These are phyloP conservation scores for Gallinago paraguaiae DNA, from an alignment of 2,113 vertebrate genomes.

Conservation along the genomic window DNA sequence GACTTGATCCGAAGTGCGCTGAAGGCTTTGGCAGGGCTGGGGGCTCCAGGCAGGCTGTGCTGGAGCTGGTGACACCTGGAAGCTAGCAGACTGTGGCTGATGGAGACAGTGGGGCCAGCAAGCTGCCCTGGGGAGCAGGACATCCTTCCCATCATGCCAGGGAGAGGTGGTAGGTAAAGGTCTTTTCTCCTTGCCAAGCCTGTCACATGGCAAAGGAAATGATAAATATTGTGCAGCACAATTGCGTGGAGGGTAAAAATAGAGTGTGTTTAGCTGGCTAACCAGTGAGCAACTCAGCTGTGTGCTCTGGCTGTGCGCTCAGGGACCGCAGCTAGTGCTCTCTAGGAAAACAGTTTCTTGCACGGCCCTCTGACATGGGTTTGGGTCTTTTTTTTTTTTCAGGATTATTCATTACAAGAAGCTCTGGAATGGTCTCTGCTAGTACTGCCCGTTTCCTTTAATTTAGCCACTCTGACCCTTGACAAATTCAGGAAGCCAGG, in stretches of 20 bases:
- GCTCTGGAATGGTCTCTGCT: background rate
- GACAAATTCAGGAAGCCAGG: background rate
- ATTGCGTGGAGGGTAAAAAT: background rate
- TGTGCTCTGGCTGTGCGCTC: background rate
- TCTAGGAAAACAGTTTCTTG: background rate
- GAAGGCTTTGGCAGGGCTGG: background rate
- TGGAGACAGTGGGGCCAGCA: accelerated
- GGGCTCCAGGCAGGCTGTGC: background rate
- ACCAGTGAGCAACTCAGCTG: background rate
- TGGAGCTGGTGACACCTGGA: background rate
- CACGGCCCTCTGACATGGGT: background rate
- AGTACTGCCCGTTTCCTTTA: background rate
- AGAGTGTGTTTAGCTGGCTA: background rate
- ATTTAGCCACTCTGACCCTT: background rate
- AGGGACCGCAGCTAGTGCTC: background rate
- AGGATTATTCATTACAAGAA: background rate
- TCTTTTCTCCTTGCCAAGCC: background rate
- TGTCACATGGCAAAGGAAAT: background rate
- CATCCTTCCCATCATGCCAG: background rate
- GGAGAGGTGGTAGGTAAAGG: background rate
- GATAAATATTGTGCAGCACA: background rate
- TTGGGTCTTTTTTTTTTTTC: background rate
- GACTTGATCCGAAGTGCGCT: background rate
- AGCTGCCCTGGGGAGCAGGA: background rate
- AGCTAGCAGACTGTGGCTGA: background rate